phyloP scores from a whole-genome alignment of 1,140 invertebrate species.

The Aphelinus atriplicis region DNA sequence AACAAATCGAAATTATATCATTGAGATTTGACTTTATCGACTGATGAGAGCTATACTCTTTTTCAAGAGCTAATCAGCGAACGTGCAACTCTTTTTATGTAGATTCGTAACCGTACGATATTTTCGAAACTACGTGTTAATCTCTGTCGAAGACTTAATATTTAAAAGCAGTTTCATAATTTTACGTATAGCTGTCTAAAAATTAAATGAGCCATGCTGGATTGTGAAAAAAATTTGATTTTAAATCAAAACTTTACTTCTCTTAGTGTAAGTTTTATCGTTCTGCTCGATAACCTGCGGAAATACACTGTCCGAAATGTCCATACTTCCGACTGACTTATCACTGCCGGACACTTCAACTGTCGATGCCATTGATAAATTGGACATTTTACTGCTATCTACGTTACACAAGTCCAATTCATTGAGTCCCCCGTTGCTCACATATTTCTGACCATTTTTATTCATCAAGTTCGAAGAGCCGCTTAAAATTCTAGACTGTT shows the following conservation, averaged over 20 bases:
- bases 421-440: background rate
- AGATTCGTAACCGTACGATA: no score
- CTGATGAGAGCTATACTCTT: no score
- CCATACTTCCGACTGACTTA: background rate
- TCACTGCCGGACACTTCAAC: background rate
- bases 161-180: no score
- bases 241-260: background rate
- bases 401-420: background rate
- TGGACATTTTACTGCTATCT: background rate
- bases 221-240: no score
- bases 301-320: background rate
- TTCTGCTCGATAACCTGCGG: background rate
- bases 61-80: no score
- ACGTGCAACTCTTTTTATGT: no score
- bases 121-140: no score
- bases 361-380: background rate
- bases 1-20: no score
- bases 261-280: constrained; percentile 16
- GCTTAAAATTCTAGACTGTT: constrained; percentile 31
- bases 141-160: no score
- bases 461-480: constrained; percentile 4
- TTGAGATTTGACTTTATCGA: no score
- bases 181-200: no score
- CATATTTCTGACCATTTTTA: background rate
- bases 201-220: no score